Conservation (phyloP, 2,113 vertebrate species). For the Cygnus buccinator region DNA sequence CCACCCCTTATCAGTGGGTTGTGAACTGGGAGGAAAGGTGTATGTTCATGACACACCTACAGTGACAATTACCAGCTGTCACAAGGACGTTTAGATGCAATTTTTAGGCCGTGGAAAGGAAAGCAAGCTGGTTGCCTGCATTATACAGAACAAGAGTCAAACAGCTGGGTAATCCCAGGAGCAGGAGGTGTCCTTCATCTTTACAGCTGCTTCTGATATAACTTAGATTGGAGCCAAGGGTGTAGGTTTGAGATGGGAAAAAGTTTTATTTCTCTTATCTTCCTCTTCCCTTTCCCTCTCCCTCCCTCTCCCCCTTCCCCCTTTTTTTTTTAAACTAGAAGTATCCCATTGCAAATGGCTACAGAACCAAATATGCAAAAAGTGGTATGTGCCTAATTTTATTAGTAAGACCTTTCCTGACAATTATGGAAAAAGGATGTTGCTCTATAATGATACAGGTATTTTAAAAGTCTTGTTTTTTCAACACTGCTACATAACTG, state of each 20-base stretch:
- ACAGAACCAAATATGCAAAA: not conserved
- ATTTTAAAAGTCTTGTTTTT: not conserved
- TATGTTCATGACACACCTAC: not conserved
- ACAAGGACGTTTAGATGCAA: not conserved
- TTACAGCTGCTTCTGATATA: not conserved
- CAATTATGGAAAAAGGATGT: not conserved
- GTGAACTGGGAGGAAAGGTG: not conserved
- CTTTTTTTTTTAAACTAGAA: not conserved
- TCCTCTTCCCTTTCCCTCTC: not conserved
- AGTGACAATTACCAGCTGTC: not conserved
- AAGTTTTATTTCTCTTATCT: not conserved
- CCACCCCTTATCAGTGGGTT: not conserved
- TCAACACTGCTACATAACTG: not conserved
- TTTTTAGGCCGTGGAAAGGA: not conserved
- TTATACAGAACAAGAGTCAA: not conserved
- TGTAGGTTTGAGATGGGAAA: not conserved
- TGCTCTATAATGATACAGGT: not conserved
- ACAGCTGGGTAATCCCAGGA: not conserved
- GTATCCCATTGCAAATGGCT: not conserved
- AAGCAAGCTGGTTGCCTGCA: not conserved
- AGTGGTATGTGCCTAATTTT: not conserved
- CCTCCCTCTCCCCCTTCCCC: not conserved
- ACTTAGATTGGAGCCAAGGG: not conserved
- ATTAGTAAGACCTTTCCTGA: constrained; percentile 1
- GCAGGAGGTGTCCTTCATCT: not conserved